Conservation (phyloP, 2,888 invertebrate genomes). For the Epicampocera succincta region DNA sequence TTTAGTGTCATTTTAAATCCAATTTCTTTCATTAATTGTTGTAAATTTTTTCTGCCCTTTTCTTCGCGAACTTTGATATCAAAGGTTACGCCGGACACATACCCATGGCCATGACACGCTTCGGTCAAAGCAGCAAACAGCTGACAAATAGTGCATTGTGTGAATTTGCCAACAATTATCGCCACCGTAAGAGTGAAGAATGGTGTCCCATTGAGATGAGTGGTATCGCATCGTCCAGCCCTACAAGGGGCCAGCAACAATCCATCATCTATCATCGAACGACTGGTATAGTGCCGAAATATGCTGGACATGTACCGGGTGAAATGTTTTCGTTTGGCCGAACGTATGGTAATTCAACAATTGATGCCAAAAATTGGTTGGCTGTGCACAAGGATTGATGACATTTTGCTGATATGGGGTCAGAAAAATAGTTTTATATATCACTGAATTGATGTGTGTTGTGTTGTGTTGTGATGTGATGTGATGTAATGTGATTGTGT, state of each 20-base stretch:
- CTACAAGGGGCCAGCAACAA: constrained; percentile 71
- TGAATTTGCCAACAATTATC: constrained; percentile 89
- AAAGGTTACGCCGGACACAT: constrained; percentile 78
- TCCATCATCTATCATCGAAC: constrained; percentile 88
- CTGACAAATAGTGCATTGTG: constrained; percentile 87
- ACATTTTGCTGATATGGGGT: not conserved
- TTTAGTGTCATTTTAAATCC: not conserved
- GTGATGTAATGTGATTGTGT: not conserved
- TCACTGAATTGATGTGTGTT: not conserved
- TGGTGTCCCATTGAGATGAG: constrained; percentile 85
- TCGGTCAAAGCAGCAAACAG: constrained; percentile 82
- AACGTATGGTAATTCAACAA: constrained; percentile 88
- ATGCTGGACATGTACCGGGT: constrained; percentile 90
- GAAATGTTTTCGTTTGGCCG: constrained; percentile 87
- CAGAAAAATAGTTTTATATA: constrained; percentile 15
- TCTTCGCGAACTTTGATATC: not conserved
- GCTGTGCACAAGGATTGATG: constrained; percentile 79
- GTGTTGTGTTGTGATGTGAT: not conserved
- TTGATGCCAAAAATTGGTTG: constrained; percentile 88
- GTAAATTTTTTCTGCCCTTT: constrained; percentile 1
- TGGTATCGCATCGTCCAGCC: constrained; percentile 75
- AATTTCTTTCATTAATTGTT: constrained; percentile 6
- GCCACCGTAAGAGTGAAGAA: constrained; percentile 87
- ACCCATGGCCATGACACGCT: constrained; percentile 78
- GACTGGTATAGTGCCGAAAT: constrained; percentile 89